Base-by-base conservation (phyloP, 2,113 vertebrate genomes). In the Menura novaehollandiae region DNA sequence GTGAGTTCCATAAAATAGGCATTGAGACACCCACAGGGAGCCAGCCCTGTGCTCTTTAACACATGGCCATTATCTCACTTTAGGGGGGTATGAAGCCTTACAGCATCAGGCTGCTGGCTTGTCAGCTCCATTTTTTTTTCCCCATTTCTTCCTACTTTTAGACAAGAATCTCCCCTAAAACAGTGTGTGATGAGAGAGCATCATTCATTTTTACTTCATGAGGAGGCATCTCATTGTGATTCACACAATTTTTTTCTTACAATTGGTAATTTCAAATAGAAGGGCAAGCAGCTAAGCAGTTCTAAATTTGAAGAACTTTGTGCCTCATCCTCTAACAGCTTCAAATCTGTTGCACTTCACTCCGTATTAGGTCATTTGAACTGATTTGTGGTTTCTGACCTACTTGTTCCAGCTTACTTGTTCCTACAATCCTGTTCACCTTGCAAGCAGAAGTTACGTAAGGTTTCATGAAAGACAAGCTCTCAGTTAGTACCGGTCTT, bases 21-120 rank as follows among this genome's bases (percentile, higher is more conserved):
- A 1, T n/a, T 59, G 64, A 18, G 1, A 2, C 8, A 9, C 4
- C 19, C 6, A 2, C 1, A 14, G 37, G 32, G 20, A 63, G 23
- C 59, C 41, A 84, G 14, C 39, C 72, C n/a, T 59, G 28, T 74
- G 74, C 49, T 60, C 30, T 72, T 51, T 17, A 64, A 9, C 9
- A 13, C 5, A 1, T 6, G 86, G 18, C 44, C 33, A 9, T 55
- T 64, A 13, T 46, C 23, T 88, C 46, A 8, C 46, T 44, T n/a
- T 10, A 33, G 26, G 58, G 35, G 6, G 4, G 0, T 35, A 4
- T 22, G n/a, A 33, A 85, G 27, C 44, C 11, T 15, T 33, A 33
- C 4, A 3, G 20, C 8, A 37, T 33, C 47, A 63, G 30, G 7
- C 46, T 89, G 5, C 11, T 85, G 66, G 9, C 32, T 78, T 51